phyloP scores from a whole-genome alignment of 2,888 invertebrate genomes.

The Malachius bipustulatus region DNA sequence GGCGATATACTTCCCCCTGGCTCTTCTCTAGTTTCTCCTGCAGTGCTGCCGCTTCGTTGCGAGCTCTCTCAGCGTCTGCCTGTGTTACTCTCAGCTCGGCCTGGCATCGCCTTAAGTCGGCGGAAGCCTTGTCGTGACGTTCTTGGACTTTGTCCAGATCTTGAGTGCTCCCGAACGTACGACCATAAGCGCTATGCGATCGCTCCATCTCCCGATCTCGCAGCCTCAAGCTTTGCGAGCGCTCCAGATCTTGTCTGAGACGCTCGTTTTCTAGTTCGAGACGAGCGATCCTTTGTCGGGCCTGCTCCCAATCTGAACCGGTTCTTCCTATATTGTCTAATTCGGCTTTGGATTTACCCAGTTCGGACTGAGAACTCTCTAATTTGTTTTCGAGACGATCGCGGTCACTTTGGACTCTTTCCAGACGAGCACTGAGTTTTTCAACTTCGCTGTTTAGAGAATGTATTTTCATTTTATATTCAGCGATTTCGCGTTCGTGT shows the following conservation, averaged over 20 bases:
- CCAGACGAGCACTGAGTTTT: conserved; percentile 73
- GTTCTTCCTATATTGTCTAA: conserved; percentile 83
- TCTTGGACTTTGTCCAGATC: conserved; percentile 75
- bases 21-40: conserved; percentile 91
- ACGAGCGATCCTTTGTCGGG: conserved; percentile 69
- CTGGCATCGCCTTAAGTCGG: conserved; percentile 75
- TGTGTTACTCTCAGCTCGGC: conserved; percentile 86
- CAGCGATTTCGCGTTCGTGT: conserved; percentile 85
- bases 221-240: conserved; percentile 15
- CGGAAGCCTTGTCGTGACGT: conserved; percentile 71
- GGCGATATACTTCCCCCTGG: conserved; percentile 87
- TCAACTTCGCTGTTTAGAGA: conserved; percentile 85
- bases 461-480: conserved; percentile 89
- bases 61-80: conserved; percentile 79
- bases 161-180: conserved; percentile 56
- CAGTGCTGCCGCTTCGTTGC: conserved; percentile 68
- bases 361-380: conserved; percentile 84
- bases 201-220: conserved; percentile 32
- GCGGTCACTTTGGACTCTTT: conserved; percentile 81
- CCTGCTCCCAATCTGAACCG: conserved; percentile 80
- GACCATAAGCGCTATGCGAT: conserved; percentile 71
- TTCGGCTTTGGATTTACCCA: conserved; percentile 90
- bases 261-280: conserved; percentile 85
- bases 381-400: conserved; percentile 83
- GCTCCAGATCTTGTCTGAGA: conserved; percentile 61